Evolutionary conservation across 1,140 invertebrate species (phyloP).

Genomic region (Lineus longissimus): DNA sequence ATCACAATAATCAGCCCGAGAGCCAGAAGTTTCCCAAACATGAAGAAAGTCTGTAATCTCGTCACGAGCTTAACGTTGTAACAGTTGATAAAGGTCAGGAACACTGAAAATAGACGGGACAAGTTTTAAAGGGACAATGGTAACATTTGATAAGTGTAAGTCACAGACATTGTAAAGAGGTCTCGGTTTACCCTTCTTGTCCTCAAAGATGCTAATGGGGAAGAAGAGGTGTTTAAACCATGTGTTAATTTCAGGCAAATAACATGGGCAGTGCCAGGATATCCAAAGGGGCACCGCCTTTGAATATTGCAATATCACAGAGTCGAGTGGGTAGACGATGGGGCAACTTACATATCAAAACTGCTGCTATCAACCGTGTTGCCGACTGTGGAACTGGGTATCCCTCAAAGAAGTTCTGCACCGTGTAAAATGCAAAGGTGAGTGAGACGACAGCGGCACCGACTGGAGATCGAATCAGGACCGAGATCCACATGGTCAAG

Average conservation of each 20-base stretch:
- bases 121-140: neutral
- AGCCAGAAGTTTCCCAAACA: constrained; percentile 87
- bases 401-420: neutral
- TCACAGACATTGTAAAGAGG: too few species aligned
- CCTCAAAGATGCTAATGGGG: too few species aligned
- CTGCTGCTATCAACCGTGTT: neutral
- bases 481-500: neutral
- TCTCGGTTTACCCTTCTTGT: too few species aligned
- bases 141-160: too few species aligned
- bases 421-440: constrained; percentile 69
- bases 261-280: too few species aligned
- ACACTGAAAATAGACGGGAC: constrained; percentile 6
- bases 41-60: constrained; percentile 63
- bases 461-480: constrained; percentile 64
- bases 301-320: too few species aligned
- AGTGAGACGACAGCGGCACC: constrained; percentile 91
- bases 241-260: too few species aligned
- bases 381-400: neutral
- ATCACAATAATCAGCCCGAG: constrained; percentile 84
- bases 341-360: neutral
- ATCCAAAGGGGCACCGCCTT: too few species aligned
- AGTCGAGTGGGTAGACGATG: too few species aligned
- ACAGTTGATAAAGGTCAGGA: constrained; percentile 11
- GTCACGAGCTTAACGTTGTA: constrained; percentile 12
- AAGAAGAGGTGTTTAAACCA: too few species aligned